phyloP scores from a whole-genome alignment of 2,888 invertebrate species.

The Apotomis betuletana region DNA sequence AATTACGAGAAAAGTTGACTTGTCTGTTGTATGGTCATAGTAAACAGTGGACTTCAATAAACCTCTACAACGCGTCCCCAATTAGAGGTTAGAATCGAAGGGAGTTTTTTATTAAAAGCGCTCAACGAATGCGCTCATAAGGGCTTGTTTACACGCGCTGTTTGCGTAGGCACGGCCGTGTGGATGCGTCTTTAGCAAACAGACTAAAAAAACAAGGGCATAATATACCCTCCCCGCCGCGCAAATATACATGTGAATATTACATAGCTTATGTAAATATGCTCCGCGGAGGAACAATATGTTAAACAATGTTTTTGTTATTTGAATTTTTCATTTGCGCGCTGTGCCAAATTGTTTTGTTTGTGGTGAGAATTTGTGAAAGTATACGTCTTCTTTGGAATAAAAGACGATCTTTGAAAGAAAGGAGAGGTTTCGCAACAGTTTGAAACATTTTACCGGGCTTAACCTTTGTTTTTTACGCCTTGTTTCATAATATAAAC shows the following conservation, averaged over 20 bases:
- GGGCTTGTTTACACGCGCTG: constrained; percentile 76
- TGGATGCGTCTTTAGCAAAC: constrained; percentile 81
- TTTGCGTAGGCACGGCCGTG: constrained; percentile 77
- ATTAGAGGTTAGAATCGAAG: constrained; percentile 51
- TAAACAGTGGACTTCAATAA: neutral
- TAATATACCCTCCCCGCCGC: constrained; percentile 58
- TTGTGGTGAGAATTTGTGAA: constrained; percentile 3
- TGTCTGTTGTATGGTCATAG: neutral
- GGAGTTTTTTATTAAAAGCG: constrained; percentile 66
- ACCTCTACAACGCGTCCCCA: constrained; percentile 11
- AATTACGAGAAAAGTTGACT: no score
- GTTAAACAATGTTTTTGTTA: constrained; percentile 62
- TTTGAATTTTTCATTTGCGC: constrained; percentile 57
- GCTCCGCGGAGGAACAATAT: constrained; percentile 52
- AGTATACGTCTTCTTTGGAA: neutral
- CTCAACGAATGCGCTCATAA: constrained; percentile 70
- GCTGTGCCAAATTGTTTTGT: constrained; percentile 23
- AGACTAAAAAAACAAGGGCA: constrained; percentile 81
- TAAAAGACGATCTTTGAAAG: neutral
- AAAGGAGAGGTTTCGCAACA: no score
- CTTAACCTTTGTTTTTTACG: no score
- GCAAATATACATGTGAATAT: constrained; percentile 55
- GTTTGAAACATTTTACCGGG: no score
- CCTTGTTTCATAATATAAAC: no score
- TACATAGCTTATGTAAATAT: constrained; percentile 63